These are phyloP conservation scores for Anniella stebbinsi DNA, from an alignment of 2,797 vertebrate species.

Conservation along the genomic window DNA sequence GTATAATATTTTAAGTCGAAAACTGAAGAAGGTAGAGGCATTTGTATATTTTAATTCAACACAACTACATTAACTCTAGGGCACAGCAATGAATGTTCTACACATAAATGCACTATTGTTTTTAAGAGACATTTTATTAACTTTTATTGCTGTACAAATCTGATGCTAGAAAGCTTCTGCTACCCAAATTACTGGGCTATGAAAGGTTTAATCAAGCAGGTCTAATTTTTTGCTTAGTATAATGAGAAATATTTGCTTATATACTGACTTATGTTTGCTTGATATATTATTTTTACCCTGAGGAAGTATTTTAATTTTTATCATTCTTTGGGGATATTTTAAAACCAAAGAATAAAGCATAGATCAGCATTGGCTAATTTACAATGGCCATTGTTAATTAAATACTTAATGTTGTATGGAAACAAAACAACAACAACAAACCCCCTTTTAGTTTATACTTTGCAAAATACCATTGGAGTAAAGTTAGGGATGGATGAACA, in stretches of 20 bases:
- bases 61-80: background rate
- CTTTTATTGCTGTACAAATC: conserved; percentile 5
- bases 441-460: conserved; percentile 24
- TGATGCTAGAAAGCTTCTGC: background rate
- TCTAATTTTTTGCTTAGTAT: conserved; percentile 26
- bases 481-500: background rate
- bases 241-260: conserved; percentile 49
- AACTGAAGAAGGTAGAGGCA: background rate
- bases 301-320: conserved; percentile 44
- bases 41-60: background rate
- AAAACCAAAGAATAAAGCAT: conserved; percentile 36
- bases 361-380: conserved; percentile 27
- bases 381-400: conserved; percentile 48
- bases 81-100: background rate
- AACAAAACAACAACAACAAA: background rate
- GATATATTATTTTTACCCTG: conserved; percentile 50
- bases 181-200: conserved; percentile 30
- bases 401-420: conserved; percentile 20
- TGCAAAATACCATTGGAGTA: background rate
- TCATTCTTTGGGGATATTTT: conserved; percentile 40
- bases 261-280: conserved; percentile 37
- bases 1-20: background rate
- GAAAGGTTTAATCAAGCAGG: conserved; percentile 30
- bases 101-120: background rate
- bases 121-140: background rate